Conservation (phyloP, 2,888 invertebrate genomes). For the Hyppa rectilinea region DNA sequence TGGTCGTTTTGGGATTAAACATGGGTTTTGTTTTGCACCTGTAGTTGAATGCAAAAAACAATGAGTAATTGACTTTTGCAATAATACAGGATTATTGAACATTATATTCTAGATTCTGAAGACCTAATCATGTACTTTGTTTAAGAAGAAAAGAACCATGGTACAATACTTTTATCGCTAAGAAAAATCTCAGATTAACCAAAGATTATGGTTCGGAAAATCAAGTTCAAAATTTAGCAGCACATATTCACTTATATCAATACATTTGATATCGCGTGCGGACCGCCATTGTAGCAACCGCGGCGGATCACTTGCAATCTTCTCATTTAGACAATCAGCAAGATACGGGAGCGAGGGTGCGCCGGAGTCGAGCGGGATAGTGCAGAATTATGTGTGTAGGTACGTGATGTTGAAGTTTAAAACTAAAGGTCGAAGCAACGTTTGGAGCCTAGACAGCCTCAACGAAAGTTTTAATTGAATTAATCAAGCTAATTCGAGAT, state of each 20-base stretch:
- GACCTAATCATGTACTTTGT: background rate
- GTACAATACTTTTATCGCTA: background rate
- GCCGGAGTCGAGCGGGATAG: constrained; percentile 57
- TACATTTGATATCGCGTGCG: constrained; percentile 67
- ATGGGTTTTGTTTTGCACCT: constrained; percentile 16
- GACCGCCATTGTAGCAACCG: constrained; percentile 62
- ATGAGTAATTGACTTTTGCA: background rate
- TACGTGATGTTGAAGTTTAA: constrained; percentile 3
- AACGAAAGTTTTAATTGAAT: constrained; percentile 28
- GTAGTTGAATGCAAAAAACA: background rate
- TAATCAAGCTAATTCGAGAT: constrained; percentile 32
- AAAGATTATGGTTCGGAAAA: background rate
- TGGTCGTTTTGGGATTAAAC: constrained; percentile 18
- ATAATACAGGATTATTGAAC: background rate
- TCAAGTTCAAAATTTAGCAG: constrained; percentile 1
- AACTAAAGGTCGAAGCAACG: background rate
- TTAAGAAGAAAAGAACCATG: no score
- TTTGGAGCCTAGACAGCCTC: background rate
- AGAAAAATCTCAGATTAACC: background rate
- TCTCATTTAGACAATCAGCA: constrained; percentile 79
- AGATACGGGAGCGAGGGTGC: constrained; percentile 66
- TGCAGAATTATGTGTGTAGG: constrained; percentile 21
- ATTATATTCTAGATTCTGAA: background rate
- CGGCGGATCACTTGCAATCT: constrained; percentile 72
- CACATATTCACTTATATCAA: constrained; percentile 13